Evolutionary conservation across 2,113 vertebrate species (phyloP).

Genomic region (Desmodus rotundus): DNA sequence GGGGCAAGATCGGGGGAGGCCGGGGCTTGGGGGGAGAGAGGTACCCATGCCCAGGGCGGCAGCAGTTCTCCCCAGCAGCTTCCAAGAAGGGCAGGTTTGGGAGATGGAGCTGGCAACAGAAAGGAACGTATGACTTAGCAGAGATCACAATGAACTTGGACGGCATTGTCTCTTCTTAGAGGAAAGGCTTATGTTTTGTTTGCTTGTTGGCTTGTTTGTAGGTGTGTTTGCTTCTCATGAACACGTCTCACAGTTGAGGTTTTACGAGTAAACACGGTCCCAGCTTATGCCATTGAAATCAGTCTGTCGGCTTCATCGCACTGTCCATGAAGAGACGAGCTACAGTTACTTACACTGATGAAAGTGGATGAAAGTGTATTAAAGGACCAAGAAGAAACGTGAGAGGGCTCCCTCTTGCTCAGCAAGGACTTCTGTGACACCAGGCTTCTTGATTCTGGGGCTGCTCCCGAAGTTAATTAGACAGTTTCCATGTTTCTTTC

Average conservation of each 20-base stretch:
- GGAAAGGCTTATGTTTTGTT: neutral
- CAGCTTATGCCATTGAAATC: neutral
- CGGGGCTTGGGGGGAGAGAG: too few species aligned
- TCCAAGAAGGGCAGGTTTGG: neutral
- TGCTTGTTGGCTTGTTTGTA: neutral
- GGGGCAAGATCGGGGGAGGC: neutral
- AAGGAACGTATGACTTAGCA: neutral
- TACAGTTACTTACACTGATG: neutral
- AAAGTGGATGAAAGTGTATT: neutral
- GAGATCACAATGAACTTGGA: neutral
- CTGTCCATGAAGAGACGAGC: neutral
- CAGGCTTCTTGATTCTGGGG: neutral
- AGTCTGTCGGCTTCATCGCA: neutral
- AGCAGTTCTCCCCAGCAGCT: neutral
- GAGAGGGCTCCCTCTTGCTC: neutral
- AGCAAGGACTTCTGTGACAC: neutral
- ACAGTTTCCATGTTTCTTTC: neutral
- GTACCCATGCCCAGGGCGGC: neutral
- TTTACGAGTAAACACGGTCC: neutral
- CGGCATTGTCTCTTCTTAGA: neutral
- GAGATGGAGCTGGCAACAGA: neutral
- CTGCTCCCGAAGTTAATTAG: neutral
- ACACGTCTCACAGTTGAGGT: neutral
- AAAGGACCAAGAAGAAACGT: neutral
- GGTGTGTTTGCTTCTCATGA: neutral